Evolutionary conservation across 2,888 invertebrate species (phyloP), one percentile per base, ranked within the genome.

Genomic region (Hyppa rectilinea): DNA sequence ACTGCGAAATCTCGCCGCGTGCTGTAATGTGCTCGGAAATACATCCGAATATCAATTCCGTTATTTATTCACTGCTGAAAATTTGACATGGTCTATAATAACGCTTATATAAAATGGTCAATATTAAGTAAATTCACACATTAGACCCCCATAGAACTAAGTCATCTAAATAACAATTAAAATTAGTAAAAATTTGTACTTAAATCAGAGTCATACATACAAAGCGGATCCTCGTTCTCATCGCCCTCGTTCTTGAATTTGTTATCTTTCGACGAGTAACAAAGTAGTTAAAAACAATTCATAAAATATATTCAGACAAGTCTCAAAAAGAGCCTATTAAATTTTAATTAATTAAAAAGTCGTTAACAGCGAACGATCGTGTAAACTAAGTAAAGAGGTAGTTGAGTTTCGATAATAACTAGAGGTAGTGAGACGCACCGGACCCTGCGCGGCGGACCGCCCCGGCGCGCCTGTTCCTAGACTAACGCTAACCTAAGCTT

Each of bases 111-210:
- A 87, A 89, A 71, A 71, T 83, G 78, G 79, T 71, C 78, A 89
- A 87, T 85, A 87, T 85, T 85, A 87, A 85, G 86, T 89, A 89
- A 88, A 87, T 87, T 84, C 89, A 90, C 91, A 88, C 87, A 88
- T 88, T 85, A 88, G 89, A 92, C 87, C 90, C 85, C 87, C 86
- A 83, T 89, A 88, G 87, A 91, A 89, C 90, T 93, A 94, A 92
- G 92, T 91, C 87, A 93, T 92, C 93, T 94, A 94, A 94, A 93
- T 93, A 95, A 95, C 95, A 93, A 95, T 95, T 93, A 93, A 92
- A 93, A 93, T 93, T 94, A 94, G 93, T 91, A 91, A 95, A 93
- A 95, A 95, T 95, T 96, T 96, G 95, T 96, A 96, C 95, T 95
- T 95, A 94, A 93, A 93, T 95, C 94, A 94, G 93, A 94, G 93